Evolutionary conservation across 2,888 invertebrate species (phyloP), one percentile per base, ranked within the genome.

Genomic region (Rhodophaea formosa): DNA sequence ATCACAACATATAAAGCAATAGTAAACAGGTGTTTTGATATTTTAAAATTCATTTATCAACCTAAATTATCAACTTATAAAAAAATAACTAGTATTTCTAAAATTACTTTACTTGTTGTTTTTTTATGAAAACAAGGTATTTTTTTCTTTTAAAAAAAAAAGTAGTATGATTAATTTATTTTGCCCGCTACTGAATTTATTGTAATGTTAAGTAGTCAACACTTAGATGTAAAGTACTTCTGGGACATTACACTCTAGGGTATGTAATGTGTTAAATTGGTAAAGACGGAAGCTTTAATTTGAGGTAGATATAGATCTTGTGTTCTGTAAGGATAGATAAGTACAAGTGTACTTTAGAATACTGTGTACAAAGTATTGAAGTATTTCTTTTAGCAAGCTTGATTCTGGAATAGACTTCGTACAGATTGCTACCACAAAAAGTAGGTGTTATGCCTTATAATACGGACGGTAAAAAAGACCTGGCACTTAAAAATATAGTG

Each of bases 251-350:
- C 77, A 74, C 66, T 70, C 74, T 69, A 65, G 60, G 65, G 69
- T 67, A 68, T 66, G 70, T 75, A 70, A 74, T 77, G 80, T 81
- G 73, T 73, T 82, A 75, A 81, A 77, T 77, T 89, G 90, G 90
- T 90, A 91, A 91, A 82, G 68, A 80, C 77, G 67, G 76, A 90
- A 90, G 90, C 90, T 91, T 91, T 91, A 90, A 91, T 90, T 91
- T 91, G 89, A 69, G 76, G 90, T 91, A 90, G 90, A 80, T 59
- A 70, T 86, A 86, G 84, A 79, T 77, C 79, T 86, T 90, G 83
- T 87, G 87, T 90, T 88, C 82, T 72, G 68, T 70, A 75, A 80
- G 70, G 81, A 77, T 80, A 83, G 80, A 10, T 73, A 84, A 83
- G 75, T 49, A 49, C 49, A 32, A 49, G 47, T 30, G 17, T 46